Evolutionary conservation across 2,797 vertebrate species (phyloP).

Genomic region (Sebastes hubbsi): DNA sequence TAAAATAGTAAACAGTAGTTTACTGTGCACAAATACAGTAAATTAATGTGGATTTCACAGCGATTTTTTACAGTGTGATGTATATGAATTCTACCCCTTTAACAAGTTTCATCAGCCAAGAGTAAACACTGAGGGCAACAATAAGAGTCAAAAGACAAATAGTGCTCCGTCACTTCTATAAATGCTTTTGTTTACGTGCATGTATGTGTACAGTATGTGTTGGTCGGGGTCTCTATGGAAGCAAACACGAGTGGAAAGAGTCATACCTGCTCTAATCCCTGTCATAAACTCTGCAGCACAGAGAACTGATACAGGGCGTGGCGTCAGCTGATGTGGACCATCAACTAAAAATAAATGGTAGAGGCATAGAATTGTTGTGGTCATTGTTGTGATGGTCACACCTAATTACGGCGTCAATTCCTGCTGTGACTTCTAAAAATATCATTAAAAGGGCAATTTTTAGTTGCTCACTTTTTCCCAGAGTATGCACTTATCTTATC

Average conservation of each 20-base stretch:
- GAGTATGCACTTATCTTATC: not conserved
- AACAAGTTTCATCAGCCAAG: not conserved
- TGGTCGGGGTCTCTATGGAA: constrained; percentile 3
- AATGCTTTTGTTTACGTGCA: not conserved
- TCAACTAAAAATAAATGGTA: constrained; percentile 60
- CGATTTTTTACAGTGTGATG: too few species aligned
- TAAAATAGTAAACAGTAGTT: too few species aligned
- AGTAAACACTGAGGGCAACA: not conserved
- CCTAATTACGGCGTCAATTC: not conserved
- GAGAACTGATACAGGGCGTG: constrained; percentile 12
- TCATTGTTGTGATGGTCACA: constrained; percentile 10
- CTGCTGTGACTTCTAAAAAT: not conserved
- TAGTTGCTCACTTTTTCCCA: not conserved
- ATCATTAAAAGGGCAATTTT: not conserved
- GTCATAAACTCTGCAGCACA: constrained; percentile 32
- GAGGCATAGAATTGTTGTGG: constrained; percentile 8
- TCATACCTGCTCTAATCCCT: constrained; percentile 67
- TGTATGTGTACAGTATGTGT: not conserved
- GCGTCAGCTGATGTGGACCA: constrained; percentile 45
- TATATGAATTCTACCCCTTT: not conserved
- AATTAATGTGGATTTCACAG: too few species aligned
- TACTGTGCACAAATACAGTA: too few species aligned
- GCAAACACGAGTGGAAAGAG: constrained; percentile 59
- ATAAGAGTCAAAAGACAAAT: not conserved
- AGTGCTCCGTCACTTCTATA: not conserved